phyloP scores from a whole-genome alignment of 2,113 vertebrate species.

The Pollimyrus isidori region DNA sequence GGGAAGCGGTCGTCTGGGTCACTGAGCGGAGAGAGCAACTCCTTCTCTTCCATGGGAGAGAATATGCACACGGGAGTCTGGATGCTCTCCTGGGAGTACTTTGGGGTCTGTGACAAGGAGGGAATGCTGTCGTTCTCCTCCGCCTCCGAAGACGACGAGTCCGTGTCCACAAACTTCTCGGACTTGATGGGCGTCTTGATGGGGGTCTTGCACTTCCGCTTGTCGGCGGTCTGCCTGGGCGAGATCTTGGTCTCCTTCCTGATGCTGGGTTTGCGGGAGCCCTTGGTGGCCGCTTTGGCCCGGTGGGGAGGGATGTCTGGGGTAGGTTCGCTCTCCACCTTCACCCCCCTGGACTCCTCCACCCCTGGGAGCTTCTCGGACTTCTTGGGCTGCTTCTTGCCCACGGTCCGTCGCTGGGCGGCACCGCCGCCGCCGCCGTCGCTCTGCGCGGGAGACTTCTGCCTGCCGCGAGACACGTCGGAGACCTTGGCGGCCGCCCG shows the following conservation, averaged over 20 bases:
- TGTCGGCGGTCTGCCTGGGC: conserved; percentile 73
- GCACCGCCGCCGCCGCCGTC: conserved; percentile 68
- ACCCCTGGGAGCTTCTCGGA: conserved; percentile 76
- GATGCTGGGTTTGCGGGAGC: conserved; percentile 84
- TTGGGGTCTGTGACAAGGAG: conserved; percentile 91
- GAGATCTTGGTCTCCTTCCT: conserved; percentile 92
- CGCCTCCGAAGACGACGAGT: conserved; percentile 91
- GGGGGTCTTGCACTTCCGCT: conserved; percentile 80
- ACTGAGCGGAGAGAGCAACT: conserved; percentile 88
- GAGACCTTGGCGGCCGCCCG: conserved; percentile 79
- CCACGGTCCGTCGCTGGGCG: conserved; percentile 72
- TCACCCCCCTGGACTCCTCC: conserved; percentile 85
- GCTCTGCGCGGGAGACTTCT: conserved; percentile 92
- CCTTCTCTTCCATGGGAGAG: conserved; percentile 94
- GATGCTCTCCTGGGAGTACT: conserved; percentile 80
- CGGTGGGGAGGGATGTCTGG: conserved; percentile 76
- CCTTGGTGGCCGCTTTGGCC: conserved; percentile 87
- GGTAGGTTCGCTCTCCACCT: conserved; percentile 87
- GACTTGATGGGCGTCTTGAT: conserved; percentile 86
- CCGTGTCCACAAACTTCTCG: conserved; percentile 87
- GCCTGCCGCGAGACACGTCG: conserved; percentile 75
- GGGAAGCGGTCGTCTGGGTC: conserved; percentile 84
- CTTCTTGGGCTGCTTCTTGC: conserved; percentile 96
- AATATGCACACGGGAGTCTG: conserved; percentile 85
- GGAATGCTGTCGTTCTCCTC: conserved; percentile 94